Evolutionary conservation across 2,113 vertebrate species (phyloP), one percentile per base, ranked within the genome.

Genomic region (Myxocyprinus asiaticus): DNA sequence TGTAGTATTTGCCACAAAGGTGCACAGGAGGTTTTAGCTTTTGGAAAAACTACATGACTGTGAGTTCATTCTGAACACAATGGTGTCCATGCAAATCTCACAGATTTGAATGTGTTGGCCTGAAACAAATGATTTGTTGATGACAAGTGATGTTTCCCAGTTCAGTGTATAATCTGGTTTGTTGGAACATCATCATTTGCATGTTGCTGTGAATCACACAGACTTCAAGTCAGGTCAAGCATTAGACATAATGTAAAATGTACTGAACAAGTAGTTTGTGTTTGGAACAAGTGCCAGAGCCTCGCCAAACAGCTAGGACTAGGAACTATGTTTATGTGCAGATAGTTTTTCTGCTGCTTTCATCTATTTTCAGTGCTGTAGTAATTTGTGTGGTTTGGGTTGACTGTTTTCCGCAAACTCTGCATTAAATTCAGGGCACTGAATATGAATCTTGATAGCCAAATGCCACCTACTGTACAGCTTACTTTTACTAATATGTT

Each of bases 331-430:
- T 48, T 3, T 44, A 74, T 5, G 7, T 63, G 58, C 45, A 22
- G 56, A 59, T 47, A 8, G 45, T 42, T 47, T 77, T 45, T 12
- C 65, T 15, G 14, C 5, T n/a, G 7, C 72, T 59, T 62, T 77
- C 12, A 51, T 50, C 42, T 77, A 62, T 67, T 76, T 81, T 72
- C 64, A 43, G 67, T n/a, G 9, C 6, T 33, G 22, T 33, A 6
- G 15, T 66, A 61, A 73, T 82, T 82, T 68, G 69, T 55, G 69
- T 63, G 50, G 48, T 59, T 55, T 73, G 44, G 50, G 8, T 66
- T 42, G 61, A 80, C 68, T 10, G 51, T 47, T 48, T 59, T 67
- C 51, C 68, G 12, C 59, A 55, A 64, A 22, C 68, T 69, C 53
- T 4, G 42, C 44, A 14, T 62, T 80, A 42, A 50, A 48, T 79